Evolutionary conservation across 2,888 invertebrate species (phyloP).

Genomic region (Rhyacophila evoluta): DNA sequence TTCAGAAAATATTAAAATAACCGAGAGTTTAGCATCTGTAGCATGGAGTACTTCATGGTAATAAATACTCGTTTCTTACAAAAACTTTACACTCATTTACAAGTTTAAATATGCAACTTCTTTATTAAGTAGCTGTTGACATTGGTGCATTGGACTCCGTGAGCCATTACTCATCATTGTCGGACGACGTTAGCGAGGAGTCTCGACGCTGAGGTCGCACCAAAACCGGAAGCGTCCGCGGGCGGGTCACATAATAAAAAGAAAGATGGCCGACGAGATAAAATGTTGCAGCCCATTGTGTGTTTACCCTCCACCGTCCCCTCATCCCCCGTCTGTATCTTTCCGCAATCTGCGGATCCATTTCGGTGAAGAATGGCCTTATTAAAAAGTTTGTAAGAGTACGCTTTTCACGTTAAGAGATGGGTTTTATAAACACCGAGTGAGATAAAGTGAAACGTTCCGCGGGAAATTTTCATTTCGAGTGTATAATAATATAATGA

Average conservation of each 20-base stretch:
- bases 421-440: slow-evolving; percentile 52
- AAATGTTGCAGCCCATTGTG: slow-evolving; percentile 45
- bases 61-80: too few relatives aligned
- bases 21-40: too few relatives aligned
- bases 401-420: slow-evolving; percentile 48
- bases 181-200: not conserved
- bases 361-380: slow-evolving; percentile 53
- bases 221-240: slow-evolving; percentile 17
- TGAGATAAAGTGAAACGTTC: slow-evolving; percentile 52
- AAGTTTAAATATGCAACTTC: too few relatives aligned
- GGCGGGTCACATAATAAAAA: slow-evolving; percentile 46
- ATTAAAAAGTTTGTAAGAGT: slow-evolving; percentile 53
- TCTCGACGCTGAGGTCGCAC: not conserved
- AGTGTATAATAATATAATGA: slow-evolving; percentile 41
- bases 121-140: too few relatives aligned
- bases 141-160: not conserved
- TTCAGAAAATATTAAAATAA: too few relatives aligned
- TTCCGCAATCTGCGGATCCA: slow-evolving; percentile 52
- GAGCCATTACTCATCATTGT: not conserved
- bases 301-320: slow-evolving; percentile 40
- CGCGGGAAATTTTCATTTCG: slow-evolving; percentile 47
- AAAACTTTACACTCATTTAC: too few relatives aligned
- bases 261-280: slow-evolving; percentile 48
- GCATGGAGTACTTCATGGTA: too few relatives aligned
- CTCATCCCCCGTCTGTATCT: slow-evolving; percentile 41